Base-by-base conservation (phyloP, 2,888 invertebrate species). In the Athrips mouffetella region DNA sequence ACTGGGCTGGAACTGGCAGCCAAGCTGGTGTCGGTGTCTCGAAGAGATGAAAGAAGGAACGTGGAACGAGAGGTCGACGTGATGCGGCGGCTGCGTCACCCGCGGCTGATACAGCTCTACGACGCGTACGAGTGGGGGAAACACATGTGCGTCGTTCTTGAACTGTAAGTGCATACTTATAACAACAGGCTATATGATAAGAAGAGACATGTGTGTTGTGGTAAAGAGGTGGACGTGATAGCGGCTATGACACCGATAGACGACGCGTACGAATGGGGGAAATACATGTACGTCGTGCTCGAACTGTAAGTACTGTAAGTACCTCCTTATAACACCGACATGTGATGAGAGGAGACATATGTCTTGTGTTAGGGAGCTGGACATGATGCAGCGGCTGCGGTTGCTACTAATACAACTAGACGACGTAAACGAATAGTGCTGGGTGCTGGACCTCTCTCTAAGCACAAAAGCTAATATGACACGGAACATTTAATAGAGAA, bases 201-300 rank as follows among this genome's bases (percentile, higher is more conserved):
- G n/a, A n/a, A n/a, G n/a, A n/a, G n/a, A n/a, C n/a, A n/a, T n/a
- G n/a, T n/a, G n/a, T n/a, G n/a, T n/a, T n/a, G n/a, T n/a, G n/a
- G n/a, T n/a, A n/a, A n/a, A 47, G 99, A 99, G 80, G 95, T 99
- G 52, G 98, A 98, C 63, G 97, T 99, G 66, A 99, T 99, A 98
- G 72, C 89, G 93, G 58, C 91, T 99, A 48, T 95, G 98, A 67
- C 99, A 99, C 89, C 98, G n/a, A n/a, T n/a, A n/a, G n/a, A n/a
- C n/a, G n/a, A n/a, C n/a, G n/a, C n/a, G n/a, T n/a, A n/a, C n/a
- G n/a, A n/a, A 25, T 25, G 4, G 25, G 25, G 25, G 25, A 6
- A 25, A 7, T 4, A 6, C 7, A 25, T 25, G 8, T 25, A 7
- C 7, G 8, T 25, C 2, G 40, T 40, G 25, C 40, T 40, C 15